A percentile compares a stretch with the other conserved stretches of the same genome.
Conservation (phyloP, 2,113 vertebrate genomes). For the Amblyornis subalaris region DNA sequence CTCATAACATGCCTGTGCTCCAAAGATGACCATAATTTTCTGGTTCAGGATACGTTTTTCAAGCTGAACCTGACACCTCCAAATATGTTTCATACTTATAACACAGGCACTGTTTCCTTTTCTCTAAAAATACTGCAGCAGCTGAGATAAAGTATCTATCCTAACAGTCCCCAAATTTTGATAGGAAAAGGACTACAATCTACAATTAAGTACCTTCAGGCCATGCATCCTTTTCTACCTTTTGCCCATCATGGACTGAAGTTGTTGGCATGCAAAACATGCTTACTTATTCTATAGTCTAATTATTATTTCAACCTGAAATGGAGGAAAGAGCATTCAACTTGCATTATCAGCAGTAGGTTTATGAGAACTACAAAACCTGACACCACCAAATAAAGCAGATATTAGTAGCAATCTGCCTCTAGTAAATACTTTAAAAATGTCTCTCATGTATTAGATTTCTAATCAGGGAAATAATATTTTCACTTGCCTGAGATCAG, state of each 20-base stretch:
- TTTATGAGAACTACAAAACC: not conserved
- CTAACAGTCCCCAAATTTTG: not conserved
- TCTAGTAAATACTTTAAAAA: not conserved
- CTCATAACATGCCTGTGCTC: not conserved
- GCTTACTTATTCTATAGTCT: not conserved
- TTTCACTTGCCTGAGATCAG: slow-evolving; percentile 71
- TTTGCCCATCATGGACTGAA: not conserved
- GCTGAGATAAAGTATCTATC: not conserved
- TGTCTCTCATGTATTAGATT: not conserved
- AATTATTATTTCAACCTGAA: not conserved
- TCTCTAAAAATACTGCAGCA: not conserved
- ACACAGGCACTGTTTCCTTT: not conserved
- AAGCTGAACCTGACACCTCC: not conserved
- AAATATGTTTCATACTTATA: not conserved
- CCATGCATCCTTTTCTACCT: not conserved
- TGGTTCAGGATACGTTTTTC: not conserved
- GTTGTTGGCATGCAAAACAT: not conserved
- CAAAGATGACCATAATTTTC: not conserved
- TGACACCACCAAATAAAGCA: not conserved
- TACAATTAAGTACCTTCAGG: not conserved
- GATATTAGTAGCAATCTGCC: not conserved
- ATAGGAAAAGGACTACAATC: not conserved
- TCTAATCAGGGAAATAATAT: not conserved
- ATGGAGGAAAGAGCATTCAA: not conserved
- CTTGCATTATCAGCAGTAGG: not conserved